Base-by-base conservation (phyloP, 2,113 vertebrate genomes). In the Gymnogyps californianus region DNA sequence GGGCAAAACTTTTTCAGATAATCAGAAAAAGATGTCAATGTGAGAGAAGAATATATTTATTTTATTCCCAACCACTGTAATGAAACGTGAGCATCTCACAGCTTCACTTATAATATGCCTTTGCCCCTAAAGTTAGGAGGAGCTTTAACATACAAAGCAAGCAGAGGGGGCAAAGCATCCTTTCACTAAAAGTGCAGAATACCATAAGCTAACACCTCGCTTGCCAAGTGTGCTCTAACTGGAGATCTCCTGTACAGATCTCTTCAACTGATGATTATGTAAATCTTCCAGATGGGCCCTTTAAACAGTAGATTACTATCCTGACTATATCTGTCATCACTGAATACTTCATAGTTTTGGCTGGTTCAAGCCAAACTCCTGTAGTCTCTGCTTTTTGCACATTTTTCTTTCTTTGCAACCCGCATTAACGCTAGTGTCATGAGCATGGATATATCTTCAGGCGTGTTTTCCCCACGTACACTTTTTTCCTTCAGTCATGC, bases 241-340 rank as follows among this genome's bases (percentile, higher is more conserved):
- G 81, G 58, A 83, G 78, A 62, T 89, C 57, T 71, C 25, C 38
- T 62, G n/a, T 6, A 29, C 78, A 71, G 34, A 87, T 40, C 90
- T 95, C 66, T 82, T 88, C 94, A 44, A 31, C 25, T 42, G 87
- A 78, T 92, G 59, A 32, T 71, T 32, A 34, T 90, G 83, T 72
- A 89, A 92, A 87, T 64, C 36, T 89, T 70, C 88, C 94, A 87
- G 55, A 78, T 38, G 87, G 76, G 87, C 66, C 77, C 83, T 96
- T 90, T 10, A 67, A 90, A 49, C 42, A n/a, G 69, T 4, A 79
- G 49, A 65, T 96, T 71, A 49, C 67, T 57, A 17, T 89, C 87
- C 79, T 69, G 67, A 22, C 76, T 90, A 6, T 40, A 34, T 92
- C 78, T 71, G 9, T 59, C 62, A 77, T 67, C 96, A 46, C n/a